A percentile compares a stretch with the other conserved stretches of the same genome.
phyloP scores from a whole-genome alignment of 37 sponge, comb jelly and placozoan genomes.

The Hormiphora californensis region DNA sequence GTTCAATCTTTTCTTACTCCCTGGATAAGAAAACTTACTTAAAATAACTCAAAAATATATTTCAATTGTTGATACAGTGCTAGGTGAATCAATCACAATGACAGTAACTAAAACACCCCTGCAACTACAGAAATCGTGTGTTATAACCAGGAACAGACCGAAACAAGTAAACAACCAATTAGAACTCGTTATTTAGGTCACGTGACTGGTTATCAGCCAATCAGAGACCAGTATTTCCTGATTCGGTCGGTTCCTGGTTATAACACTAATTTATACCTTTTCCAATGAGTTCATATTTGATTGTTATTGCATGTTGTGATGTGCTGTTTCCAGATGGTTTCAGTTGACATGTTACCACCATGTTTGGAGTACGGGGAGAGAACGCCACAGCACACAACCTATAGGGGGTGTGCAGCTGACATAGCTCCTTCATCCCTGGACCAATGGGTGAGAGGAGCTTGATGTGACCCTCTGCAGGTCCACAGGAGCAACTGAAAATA shows the following conservation, averaged over 20 bases:
- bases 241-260: too few relatives aligned
- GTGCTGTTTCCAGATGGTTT: background rate
- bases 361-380: background rate
- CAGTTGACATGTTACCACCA: constrained; percentile 26
- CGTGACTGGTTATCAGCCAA: too few relatives aligned
- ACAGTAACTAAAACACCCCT: too few relatives aligned
- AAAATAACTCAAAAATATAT: too few relatives aligned
- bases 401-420: constrained; percentile 3
- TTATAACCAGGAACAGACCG: too few relatives aligned
- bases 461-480: constrained; percentile 32
- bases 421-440: background rate
- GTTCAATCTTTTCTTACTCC: background rate
- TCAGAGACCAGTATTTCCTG: too few relatives aligned
- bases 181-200: too few relatives aligned
- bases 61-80: too few relatives aligned
- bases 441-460: constrained; percentile 23
- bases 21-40: background rate
- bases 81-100: too few relatives aligned
- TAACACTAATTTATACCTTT: too few relatives aligned
- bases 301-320: background rate
- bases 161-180: too few relatives aligned
- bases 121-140: too few relatives aligned
- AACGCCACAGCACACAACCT: constrained; percentile 6
- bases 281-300: constrained; percentile 20
- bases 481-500: constrained; percentile 13